Percentiles rank a stretch among this genome's conserved stretches.
Conservation (phyloP, 2,113 vertebrate genomes). For the Sprattus sprattus region DNA sequence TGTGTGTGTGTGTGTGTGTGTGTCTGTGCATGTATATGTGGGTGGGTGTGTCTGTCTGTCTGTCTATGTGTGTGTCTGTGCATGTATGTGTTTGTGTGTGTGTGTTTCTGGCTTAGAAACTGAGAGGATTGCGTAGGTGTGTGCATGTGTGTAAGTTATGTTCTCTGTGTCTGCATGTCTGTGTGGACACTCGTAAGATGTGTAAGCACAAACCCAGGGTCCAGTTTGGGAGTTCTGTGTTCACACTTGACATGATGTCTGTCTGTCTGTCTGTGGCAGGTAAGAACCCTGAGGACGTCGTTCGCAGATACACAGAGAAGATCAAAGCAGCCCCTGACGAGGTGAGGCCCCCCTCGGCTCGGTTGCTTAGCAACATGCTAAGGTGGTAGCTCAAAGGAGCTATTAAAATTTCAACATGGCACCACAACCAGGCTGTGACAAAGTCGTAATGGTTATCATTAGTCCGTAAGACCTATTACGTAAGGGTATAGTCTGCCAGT, state of each 20-base stretch:
- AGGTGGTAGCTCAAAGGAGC: neutral
- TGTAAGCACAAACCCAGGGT: neutral
- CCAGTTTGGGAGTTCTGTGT: neutral
- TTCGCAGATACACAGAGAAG: conserved; percentile 91
- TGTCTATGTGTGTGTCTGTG: conserved; percentile 14
- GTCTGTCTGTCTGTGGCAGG: conserved; percentile 63
- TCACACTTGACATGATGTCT: neutral
- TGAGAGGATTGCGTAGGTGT: neutral
- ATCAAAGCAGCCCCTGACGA: conserved; percentile 90
- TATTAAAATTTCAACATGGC: too few species aligned
- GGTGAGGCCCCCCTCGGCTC: conserved; percentile 63
- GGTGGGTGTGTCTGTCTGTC: neutral
- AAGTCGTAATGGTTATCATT: too few species aligned
- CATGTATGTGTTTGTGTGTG: neutral
- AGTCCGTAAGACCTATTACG: too few species aligned
- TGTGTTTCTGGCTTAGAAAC: too few species aligned
- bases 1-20: conserved; percentile 8
- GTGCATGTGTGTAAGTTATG: neutral
- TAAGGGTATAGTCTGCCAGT: too few species aligned
- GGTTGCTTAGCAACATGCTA: neutral
- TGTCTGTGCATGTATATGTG: conserved; percentile 12
- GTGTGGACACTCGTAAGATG: neutral
- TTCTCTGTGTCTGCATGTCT: neutral
- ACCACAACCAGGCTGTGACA: too few species aligned
- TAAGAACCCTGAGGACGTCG: conserved; percentile 92